These are phyloP conservation scores for Spilarctia lutea DNA, from an alignment of 2,888 invertebrate genomes.

Conservation along the genomic window DNA sequence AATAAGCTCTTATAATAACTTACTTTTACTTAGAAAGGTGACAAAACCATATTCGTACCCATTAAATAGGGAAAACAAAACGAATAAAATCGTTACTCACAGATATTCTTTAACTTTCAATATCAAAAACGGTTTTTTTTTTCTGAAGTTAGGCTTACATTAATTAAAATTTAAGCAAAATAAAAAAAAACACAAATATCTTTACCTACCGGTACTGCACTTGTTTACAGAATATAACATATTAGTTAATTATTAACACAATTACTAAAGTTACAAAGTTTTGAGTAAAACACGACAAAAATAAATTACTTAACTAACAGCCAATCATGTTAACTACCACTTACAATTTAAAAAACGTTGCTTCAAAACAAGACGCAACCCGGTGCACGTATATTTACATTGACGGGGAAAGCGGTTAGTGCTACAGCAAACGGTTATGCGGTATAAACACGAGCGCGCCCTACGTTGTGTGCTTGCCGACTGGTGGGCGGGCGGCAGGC, in stretches of 20 bases:
- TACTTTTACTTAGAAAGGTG: not conserved
- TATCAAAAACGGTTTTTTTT: not conserved
- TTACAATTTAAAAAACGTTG: slow-evolving; percentile 47
- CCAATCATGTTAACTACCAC: slow-evolving; percentile 21
- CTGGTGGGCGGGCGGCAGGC: slow-evolving; percentile 53
- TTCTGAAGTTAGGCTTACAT: not conserved
- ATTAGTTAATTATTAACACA: not conserved
- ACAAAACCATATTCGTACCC: not conserved
- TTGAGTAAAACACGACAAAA: not conserved
- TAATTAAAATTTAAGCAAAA: not conserved
- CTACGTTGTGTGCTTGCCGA: slow-evolving; percentile 40
- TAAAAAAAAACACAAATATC: not conserved
- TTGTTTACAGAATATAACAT: not conserved
- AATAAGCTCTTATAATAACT: not conserved
- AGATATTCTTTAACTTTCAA: not conserved
- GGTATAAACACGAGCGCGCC: slow-evolving; percentile 36
- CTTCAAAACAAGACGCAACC: slow-evolving; percentile 34
- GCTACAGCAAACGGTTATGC: slow-evolving; percentile 11
- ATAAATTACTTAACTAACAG: not conserved
- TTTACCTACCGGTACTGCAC: not conserved
- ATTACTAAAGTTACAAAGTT: not conserved
- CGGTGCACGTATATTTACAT: slow-evolving; percentile 12
- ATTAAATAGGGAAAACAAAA: not conserved
- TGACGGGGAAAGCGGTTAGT: slow-evolving; percentile 7
- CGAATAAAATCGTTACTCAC: not conserved